A percentile compares a stretch with the other conserved stretches of the same genome.
phyloP scores from a whole-genome alignment of 2,888 invertebrate species.

The Scaeva pyrastri region DNA sequence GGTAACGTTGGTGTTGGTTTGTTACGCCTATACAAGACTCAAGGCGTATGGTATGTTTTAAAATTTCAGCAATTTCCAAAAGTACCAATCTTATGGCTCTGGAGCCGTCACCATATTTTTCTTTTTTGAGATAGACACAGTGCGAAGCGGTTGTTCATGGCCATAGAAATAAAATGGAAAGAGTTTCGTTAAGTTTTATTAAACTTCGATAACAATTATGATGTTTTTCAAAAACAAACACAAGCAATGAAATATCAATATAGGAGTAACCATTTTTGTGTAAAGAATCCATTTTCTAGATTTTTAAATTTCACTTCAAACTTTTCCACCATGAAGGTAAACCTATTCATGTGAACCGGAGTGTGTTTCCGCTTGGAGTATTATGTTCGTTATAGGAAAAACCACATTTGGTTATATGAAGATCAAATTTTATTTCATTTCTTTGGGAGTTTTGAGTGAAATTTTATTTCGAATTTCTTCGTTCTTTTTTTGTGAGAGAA shows the following conservation, averaged over 20 bases:
- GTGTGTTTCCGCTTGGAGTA: background rate
- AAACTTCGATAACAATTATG: too few species aligned
- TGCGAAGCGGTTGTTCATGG: background rate
- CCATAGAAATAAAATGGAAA: too few species aligned
- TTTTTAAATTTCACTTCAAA: background rate
- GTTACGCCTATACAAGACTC: background rate
- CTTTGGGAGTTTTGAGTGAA: background rate
- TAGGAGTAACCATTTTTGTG: too few species aligned
- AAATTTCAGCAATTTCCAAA: constrained; percentile 11
- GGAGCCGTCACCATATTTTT: background rate
- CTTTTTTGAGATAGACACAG: background rate
- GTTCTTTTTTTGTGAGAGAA: background rate
- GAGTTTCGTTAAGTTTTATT: background rate
- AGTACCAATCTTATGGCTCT: background rate
- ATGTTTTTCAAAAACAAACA: too few species aligned
- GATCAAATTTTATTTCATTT: constrained; percentile 24
- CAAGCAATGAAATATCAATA: too few species aligned
- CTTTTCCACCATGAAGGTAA: background rate
- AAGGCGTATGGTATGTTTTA: background rate
- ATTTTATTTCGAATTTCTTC: constrained; percentile 12
- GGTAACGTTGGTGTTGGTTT: background rate
- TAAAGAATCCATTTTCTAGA: too few species aligned
- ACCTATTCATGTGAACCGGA: background rate
- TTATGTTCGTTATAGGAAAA: background rate
- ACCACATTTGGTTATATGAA: constrained; percentile 3